Evolutionary conservation across 2,888 invertebrate species (phyloP).

Genomic region (Minunthozetes semirufus): DNA sequence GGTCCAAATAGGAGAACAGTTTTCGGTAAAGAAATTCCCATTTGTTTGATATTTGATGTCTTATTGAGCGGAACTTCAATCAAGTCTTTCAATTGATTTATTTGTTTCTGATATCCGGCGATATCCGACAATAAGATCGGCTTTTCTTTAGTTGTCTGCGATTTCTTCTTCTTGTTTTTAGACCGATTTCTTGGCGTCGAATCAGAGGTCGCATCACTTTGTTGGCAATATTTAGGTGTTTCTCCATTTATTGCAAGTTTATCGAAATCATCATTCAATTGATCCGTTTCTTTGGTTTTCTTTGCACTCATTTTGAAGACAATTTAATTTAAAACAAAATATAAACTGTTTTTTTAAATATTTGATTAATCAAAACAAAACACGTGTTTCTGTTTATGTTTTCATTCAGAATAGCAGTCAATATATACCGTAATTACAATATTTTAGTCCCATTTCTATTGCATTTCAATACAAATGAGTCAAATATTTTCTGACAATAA

Average conservation of each 20-base stretch:
- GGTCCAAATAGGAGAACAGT: constrained; percentile 39
- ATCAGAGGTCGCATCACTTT: background rate
- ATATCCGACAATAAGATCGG: constrained; percentile 18
- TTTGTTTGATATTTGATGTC: background rate
- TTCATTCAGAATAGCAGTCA: no score
- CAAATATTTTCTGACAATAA: no score
- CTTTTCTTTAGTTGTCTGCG: constrained; percentile 11
- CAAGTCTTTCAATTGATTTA: constrained; percentile 29
- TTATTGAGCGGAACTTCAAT: constrained; percentile 23
- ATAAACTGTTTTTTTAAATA: background rate
- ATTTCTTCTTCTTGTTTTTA: constrained; percentile 4
- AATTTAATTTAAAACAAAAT: background rate
- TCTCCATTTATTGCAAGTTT: background rate
- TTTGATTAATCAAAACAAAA: background rate
- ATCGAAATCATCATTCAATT: background rate
- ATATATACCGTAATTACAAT: no score
- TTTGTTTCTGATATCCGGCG: constrained; percentile 34
- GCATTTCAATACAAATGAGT: background rate
- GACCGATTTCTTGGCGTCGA: background rate
- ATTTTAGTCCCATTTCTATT: background rate
- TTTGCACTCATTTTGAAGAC: background rate
- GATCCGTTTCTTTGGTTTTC: background rate
- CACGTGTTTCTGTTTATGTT: background rate
- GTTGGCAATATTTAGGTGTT: background rate
- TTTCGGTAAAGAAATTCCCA: constrained; percentile 17